Base-by-base conservation (phyloP, 2,888 invertebrate species). In the Ophion ventricosus region DNA sequence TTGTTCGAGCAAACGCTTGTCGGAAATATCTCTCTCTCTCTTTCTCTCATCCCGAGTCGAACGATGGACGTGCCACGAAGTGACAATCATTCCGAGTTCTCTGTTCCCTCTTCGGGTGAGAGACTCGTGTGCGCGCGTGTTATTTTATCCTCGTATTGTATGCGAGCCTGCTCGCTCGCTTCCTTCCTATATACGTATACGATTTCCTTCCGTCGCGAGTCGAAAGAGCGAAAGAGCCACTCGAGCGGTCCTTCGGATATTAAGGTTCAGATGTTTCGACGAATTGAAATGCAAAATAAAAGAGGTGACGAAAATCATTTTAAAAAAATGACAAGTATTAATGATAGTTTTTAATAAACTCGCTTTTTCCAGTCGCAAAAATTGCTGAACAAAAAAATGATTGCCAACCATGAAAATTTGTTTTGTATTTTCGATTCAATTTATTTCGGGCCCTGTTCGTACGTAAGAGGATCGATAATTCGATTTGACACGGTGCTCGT, bases 31-130 rank as follows among this genome's bases (percentile, higher is more conserved):
- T 56, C 20, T 73, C 61, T 76, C 64, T 56, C 63, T 25, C 59
- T 20, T 56, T 26, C 40, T 43, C 29, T 29, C 23, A 40, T 29
- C 43, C 64, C 75, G 70, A 70, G 70, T 76, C 70, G 83, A 77
- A 73, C 67, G 76, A 59, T 26, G 72, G 80, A 83, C 83, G 83
- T 83, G 83, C 80, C 59, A 73, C 72, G 83, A 73, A 80, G 83
- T 77, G 80, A 80, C 76, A 80, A 83, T 78, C 43, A 63, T 78
- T 78, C 61, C 26, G 56, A 67, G n/a, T 25, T 57, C 40, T 23
- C 35, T n/a, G 40, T 25, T 61, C 43, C n/a, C 61, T 61, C 35
- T 59, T 56, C 77, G 67, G 29, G 57, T 5, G 43, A 43, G 43
- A 43, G 43, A 25, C 43, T 70, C 35, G 7, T 26, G 7, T 26